These are phyloP conservation scores for Todiramphus chloris DNA, from an alignment of 2,113 vertebrate genomes.

Conservation along the genomic window DNA sequence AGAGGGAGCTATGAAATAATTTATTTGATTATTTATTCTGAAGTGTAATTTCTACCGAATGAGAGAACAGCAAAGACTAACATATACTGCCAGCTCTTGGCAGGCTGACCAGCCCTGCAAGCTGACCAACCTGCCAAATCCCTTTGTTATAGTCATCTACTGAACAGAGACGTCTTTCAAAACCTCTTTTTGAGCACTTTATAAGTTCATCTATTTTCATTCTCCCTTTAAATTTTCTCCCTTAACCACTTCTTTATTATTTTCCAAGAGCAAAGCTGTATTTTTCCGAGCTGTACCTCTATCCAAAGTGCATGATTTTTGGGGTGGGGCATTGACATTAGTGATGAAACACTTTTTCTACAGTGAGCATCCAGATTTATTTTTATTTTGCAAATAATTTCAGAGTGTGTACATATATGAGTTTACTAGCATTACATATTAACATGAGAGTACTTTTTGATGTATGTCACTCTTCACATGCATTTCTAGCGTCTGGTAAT, in stretches of 20 bases:
- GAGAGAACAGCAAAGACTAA: background rate
- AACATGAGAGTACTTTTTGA: background rate
- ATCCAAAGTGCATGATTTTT: background rate
- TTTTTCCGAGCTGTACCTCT: background rate
- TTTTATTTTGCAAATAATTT: background rate
- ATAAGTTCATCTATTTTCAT: slow-evolving; percentile 2
- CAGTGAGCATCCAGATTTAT: background rate
- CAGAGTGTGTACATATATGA: background rate
- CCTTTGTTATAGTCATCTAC: background rate
- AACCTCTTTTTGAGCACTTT: background rate
- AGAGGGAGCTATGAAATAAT: background rate
- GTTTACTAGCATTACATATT: background rate
- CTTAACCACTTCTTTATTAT: background rate
- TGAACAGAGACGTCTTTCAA: background rate
- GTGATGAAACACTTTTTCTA: background rate
- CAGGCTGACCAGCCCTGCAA: background rate
- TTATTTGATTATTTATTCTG: slow-evolving; percentile 13
- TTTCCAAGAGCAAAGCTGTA: background rate
- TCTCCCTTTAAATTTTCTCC: background rate
- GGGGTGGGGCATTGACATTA: background rate
- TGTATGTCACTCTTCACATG: background rate
- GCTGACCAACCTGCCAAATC: background rate
- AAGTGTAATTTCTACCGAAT: background rate
- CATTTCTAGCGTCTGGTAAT: background rate
- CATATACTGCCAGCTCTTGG: background rate